These are phyloP conservation scores for Leptogaster cylindrica DNA, from an alignment of 2,888 invertebrate genomes.

Conservation along the genomic window DNA sequence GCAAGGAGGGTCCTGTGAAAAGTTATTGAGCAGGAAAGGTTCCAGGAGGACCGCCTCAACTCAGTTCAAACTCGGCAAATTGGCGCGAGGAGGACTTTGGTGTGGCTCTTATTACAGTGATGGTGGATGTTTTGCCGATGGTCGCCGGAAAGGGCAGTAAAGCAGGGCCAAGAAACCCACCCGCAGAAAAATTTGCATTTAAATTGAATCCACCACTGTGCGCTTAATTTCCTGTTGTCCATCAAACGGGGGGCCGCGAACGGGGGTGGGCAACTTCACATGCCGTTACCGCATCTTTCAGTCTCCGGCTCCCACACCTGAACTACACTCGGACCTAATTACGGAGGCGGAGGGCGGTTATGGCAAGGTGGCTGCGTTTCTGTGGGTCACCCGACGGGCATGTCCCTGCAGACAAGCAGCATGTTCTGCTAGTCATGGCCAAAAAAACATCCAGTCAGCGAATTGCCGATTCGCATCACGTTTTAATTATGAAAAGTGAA, in stretches of 20 bases:
- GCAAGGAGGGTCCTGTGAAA: neutral
- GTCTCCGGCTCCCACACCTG: too few relatives aligned
- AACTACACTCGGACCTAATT: too few relatives aligned
- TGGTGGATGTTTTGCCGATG: too few relatives aligned
- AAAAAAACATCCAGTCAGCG: conserved; percentile 33
- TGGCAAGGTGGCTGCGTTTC: too few relatives aligned
- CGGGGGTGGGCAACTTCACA: too few relatives aligned
- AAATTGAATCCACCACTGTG: conserved; percentile 35
- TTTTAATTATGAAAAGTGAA: conserved; percentile 34
- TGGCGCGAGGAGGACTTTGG: neutral
- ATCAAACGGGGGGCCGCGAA: conserved; percentile 36
- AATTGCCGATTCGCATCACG: conserved; percentile 20
- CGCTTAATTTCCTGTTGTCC: conserved; percentile 40
- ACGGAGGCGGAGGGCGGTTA: too few relatives aligned
- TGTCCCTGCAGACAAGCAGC: neutral
- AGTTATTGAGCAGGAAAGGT: conserved; percentile 32
- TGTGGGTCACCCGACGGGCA: conserved; percentile 10
- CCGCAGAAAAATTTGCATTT: conserved; percentile 38
- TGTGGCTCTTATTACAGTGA: neutral
- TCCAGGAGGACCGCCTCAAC: neutral
- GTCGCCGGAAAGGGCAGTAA: neutral
- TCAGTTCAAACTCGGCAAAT: conserved; percentile 8
- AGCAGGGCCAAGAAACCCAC: conserved; percentile 9
- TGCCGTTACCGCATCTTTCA: too few relatives aligned
- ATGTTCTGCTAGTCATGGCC: conserved; percentile 14